Percentiles rank a stretch among this genome's conserved stretches.
Conservation (phyloP, 2,113 vertebrate genomes). For the Oncorhynchus clarkii region DNA sequence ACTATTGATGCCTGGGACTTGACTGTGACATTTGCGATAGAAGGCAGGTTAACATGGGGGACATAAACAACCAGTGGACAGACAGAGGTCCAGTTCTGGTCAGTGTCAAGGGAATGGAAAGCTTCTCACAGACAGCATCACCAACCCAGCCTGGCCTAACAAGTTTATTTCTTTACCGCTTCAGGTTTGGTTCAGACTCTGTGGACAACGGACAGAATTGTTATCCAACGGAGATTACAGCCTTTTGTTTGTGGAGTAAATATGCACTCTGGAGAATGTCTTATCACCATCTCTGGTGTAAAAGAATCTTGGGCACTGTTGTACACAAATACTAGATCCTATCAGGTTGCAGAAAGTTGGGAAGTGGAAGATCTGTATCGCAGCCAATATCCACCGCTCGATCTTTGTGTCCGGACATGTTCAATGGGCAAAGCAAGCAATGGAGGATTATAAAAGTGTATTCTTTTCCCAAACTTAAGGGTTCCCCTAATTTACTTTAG, state of each 20-base stretch:
- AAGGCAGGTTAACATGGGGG: conserved; percentile 37
- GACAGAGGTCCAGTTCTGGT: conserved; percentile 31
- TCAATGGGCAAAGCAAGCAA: background rate
- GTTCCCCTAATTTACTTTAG: too few species aligned
- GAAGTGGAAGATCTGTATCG: conserved; percentile 4
- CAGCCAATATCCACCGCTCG: conserved; percentile 14
- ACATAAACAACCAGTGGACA: conserved; percentile 24
- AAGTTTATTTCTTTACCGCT: background rate
- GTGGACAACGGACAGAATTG: conserved; percentile 1
- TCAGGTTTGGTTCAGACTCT: background rate
- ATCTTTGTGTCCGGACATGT: conserved; percentile 18
- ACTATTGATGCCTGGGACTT: conserved; percentile 39
- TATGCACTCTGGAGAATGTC: conserved; percentile 31
- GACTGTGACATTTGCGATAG: conserved; percentile 37
- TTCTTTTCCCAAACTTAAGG: too few species aligned
- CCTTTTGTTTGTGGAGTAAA: conserved; percentile 42
- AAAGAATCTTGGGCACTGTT: conserved; percentile 23
- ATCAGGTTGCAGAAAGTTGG: conserved; percentile 41
- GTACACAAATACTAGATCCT: conserved; percentile 44
- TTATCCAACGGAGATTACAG: conserved; percentile 11
- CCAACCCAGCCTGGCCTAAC: too few species aligned
- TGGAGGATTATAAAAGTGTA: too few species aligned
- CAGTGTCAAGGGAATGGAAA: conserved; percentile 22
- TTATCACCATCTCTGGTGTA: conserved; percentile 55
- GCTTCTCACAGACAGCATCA: too few species aligned